phyloP scores from a whole-genome alignment of 2,888 invertebrate genomes.

The Diarsia dahlii region DNA sequence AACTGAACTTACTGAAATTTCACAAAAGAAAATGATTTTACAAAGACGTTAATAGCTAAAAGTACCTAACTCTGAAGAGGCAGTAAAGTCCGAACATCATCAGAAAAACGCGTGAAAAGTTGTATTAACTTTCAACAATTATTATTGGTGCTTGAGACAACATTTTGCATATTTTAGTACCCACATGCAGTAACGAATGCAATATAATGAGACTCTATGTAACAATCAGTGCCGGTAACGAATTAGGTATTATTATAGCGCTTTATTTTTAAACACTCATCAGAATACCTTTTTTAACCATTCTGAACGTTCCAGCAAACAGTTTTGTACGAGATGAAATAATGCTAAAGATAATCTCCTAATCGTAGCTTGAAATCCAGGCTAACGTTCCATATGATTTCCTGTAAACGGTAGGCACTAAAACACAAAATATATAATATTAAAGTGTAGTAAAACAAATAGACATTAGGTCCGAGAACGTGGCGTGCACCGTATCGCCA shows the following conservation, averaged over 20 bases:
- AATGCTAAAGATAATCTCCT: neutral
- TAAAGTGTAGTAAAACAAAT: constrained; percentile 88
- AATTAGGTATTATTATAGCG: constrained; percentile 56
- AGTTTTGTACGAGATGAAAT: neutral
- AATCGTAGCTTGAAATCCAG: constrained; percentile 18
- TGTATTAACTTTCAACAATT: constrained; percentile 58
- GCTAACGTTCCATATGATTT: constrained; percentile 45
- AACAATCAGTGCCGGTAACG: constrained; percentile 56
- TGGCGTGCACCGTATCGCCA: constrained; percentile 85
- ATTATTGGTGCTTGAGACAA: constrained; percentile 59
- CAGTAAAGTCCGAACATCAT: constrained; percentile 14
- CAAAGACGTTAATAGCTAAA: constrained; percentile 6
- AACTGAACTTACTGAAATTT: neutral
- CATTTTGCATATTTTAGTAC: constrained; percentile 45
- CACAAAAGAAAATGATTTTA: neutral
- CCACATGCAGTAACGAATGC: constrained; percentile 59
- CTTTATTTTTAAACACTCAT: constrained; percentile 54
- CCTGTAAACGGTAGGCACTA: constrained; percentile 70
- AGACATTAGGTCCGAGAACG: constrained; percentile 84
- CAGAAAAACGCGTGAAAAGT: constrained; percentile 33
- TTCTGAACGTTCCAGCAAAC: constrained; percentile 11
- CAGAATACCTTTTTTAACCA: constrained; percentile 24
- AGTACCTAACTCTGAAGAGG: neutral
- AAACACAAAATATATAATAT: constrained; percentile 81
- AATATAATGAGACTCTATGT: constrained; percentile 59